Percentiles rank a stretch among this genome's conserved stretches.
Conservation (phyloP, 2,797 vertebrate species). For the Cyclura pinguis region DNA sequence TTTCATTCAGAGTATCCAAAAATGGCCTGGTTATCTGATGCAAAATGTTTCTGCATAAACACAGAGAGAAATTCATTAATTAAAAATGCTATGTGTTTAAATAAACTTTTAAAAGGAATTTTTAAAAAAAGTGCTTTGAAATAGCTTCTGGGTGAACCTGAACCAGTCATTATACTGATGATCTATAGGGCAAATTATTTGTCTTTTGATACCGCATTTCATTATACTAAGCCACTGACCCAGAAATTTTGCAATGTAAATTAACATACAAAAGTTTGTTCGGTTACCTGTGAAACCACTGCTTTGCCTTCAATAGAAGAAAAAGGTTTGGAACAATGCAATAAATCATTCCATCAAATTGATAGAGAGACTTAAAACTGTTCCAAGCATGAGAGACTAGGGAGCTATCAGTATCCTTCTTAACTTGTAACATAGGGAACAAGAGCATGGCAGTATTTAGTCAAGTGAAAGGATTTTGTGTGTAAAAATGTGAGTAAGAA, state of each 20-base stretch:
- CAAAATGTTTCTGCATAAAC: slow-evolving; percentile 45
- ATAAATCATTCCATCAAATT: slow-evolving; percentile 77
- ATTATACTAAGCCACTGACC: slow-evolving; percentile 46
- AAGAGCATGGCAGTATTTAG: slow-evolving; percentile 65
- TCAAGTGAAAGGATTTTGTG: slow-evolving; percentile 3
- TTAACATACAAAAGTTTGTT: slow-evolving; percentile 40
- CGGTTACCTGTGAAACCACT: slow-evolving; percentile 42
- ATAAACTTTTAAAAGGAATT: not conserved
- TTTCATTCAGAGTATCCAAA: slow-evolving; percentile 42
- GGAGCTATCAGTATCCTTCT: slow-evolving; percentile 72
- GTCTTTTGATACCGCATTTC: slow-evolving; percentile 31
- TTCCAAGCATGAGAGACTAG: slow-evolving; percentile 65
- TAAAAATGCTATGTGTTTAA: not conserved
- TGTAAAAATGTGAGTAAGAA: accelerated
- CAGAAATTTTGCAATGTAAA: slow-evolving; percentile 45
- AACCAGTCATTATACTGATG: slow-evolving; percentile 27
- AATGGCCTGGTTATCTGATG: slow-evolving; percentile 46
- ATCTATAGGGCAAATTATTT: slow-evolving; percentile 19
- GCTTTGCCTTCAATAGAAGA: slow-evolving; percentile 19
- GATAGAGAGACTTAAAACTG: slow-evolving; percentile 75
- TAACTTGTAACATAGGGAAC: slow-evolving; percentile 74
- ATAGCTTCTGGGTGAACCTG: not conserved
- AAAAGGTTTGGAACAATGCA: slow-evolving; percentile 55
- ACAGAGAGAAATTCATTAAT: slow-evolving; percentile 4
- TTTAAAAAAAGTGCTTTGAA: slow-evolving; percentile 18